Evolutionary conservation across 2,113 vertebrate genomes (phyloP).

Genomic region (Pollimyrus isidori): DNA sequence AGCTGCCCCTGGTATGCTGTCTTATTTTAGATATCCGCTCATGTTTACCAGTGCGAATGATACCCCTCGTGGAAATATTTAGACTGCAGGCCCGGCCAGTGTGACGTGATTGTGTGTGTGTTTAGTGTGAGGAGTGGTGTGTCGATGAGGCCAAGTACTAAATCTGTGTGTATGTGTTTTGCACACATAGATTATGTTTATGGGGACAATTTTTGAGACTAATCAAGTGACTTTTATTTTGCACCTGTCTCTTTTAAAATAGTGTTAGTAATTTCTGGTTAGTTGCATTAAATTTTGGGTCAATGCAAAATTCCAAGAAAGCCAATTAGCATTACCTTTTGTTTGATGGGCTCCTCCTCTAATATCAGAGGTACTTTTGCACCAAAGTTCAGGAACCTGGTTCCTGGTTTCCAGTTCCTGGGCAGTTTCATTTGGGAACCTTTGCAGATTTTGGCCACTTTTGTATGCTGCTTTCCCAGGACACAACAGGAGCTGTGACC

Average conservation of each 20-base stretch:
- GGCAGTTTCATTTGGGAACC: not conserved
- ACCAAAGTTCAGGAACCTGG: too few species aligned
- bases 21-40: conserved; percentile 10
- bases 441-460: not conserved
- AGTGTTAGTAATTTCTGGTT: not conserved
- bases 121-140: not conserved
- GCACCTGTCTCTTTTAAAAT: not conserved
- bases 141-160: not conserved
- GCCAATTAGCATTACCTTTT: not conserved
- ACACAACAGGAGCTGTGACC: not conserved
- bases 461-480: not conserved
- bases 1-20: not conserved
- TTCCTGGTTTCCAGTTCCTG: too few species aligned
- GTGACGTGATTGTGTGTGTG: not conserved
- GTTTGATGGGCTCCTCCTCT: not conserved
- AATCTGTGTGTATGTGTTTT: not conserved
- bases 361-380: not conserved
- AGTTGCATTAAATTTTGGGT: not conserved
- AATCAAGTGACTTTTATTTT: not conserved
- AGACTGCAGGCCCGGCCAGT: not conserved
- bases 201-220: not conserved
- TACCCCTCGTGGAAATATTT: not conserved
- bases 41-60: not conserved
- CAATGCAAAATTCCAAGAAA: not conserved
- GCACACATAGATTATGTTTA: not conserved